These are phyloP conservation scores for Polietes domitor DNA, from an alignment of 2,888 invertebrate species.

Conservation along the genomic window DNA sequence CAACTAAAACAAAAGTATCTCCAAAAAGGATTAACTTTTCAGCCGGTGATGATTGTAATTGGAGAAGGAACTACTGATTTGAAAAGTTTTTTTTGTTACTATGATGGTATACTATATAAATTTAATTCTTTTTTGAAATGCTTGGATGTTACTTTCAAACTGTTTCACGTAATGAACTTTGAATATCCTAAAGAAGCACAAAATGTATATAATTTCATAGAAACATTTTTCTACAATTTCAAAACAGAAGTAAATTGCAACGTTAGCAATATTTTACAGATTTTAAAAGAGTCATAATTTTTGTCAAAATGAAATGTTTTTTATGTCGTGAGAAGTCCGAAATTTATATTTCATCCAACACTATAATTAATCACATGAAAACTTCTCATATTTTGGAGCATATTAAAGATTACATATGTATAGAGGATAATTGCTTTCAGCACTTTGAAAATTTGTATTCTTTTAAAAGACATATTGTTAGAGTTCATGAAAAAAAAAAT, in stretches of 20 bases:
- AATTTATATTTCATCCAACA: no score
- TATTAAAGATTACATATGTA: constrained; percentile 23
- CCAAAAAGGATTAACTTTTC: neutral
- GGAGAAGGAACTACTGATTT: constrained; percentile 1
- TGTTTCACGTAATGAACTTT: neutral
- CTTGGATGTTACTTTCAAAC: no score
- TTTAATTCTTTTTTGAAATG: neutral
- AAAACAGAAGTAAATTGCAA: neutral
- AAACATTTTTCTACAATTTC: neutral
- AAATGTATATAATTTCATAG: neutral
- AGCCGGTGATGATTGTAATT: neutral
- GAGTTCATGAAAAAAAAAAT: constrained; percentile 20
- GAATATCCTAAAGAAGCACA: constrained; percentile 9
- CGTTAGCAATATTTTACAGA: constrained; percentile 3
- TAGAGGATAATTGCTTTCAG: constrained; percentile 37
- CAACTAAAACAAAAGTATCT: constrained; percentile 6
- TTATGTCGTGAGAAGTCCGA: no score
- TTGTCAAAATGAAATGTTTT: constrained; percentile 17
- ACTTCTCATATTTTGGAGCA: neutral
- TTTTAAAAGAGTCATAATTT: constrained; percentile 7
- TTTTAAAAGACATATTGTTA: constrained; percentile 35
- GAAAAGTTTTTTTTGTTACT: constrained; percentile 7
- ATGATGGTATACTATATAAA: neutral
- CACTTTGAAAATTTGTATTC: constrained; percentile 44
- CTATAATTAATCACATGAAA: neutral